A percentile compares a stretch with the other conserved stretches of the same genome.
phyloP scores from a whole-genome alignment of 2,888 invertebrate genomes.

The Myopa tessellatipennis region DNA sequence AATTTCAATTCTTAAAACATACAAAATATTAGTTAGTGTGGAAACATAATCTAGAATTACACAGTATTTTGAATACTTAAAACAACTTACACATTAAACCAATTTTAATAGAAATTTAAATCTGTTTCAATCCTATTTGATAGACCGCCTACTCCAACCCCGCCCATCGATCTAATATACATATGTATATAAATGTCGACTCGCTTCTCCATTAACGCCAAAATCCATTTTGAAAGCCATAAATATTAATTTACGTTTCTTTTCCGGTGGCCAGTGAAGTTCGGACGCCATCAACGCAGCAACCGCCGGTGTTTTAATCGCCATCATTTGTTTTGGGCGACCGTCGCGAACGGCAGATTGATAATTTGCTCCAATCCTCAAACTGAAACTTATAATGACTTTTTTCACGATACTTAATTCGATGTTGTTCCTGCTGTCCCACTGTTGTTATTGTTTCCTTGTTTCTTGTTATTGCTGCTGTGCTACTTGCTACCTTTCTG shows the following conservation, averaged over 20 bases:
- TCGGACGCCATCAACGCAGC: slow-evolving; percentile 30
- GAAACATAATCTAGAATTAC: no score
- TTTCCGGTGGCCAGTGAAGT: slow-evolving; percentile 27
- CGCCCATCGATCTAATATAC: no score
- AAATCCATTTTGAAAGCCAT: slow-evolving; percentile 31
- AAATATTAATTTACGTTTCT: slow-evolving; percentile 35
- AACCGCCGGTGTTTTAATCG: slow-evolving; percentile 20
- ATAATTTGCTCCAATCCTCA: slow-evolving; percentile 35
- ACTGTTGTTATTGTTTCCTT: neutral
- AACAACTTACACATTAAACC: no score
- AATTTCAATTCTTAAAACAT: no score
- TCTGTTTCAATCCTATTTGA: no score
- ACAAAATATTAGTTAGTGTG: no score
- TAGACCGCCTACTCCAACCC: no score
- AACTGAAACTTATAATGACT: slow-evolving; percentile 30
- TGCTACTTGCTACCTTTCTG: slow-evolving; percentile 16
- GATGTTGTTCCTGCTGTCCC: slow-evolving; percentile 18
- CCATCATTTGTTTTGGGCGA: slow-evolving; percentile 28
- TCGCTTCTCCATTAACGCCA: slow-evolving; percentile 22
- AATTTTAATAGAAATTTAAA: no score
- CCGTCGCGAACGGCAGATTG: slow-evolving; percentile 30
- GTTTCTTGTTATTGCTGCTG: neutral
- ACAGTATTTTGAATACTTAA: no score
- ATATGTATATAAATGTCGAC: neutral
- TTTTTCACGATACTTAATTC: slow-evolving; percentile 29